Evolutionary conservation across 2,113 vertebrate species (phyloP), one percentile per base, ranked within the genome.

Genomic region (Lepus europaeus): DNA sequence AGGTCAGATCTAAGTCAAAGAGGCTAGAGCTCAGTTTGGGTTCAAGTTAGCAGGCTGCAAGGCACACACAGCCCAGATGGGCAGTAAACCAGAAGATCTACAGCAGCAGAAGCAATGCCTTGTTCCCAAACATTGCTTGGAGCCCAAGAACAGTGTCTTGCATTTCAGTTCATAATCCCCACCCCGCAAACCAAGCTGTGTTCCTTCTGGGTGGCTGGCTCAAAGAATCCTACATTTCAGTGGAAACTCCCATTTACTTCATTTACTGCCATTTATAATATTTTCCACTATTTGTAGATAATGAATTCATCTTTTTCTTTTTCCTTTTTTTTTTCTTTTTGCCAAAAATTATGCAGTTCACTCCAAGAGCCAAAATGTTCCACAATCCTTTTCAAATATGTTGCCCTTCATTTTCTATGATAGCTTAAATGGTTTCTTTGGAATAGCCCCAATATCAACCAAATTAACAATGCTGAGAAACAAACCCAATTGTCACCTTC

Each of bases 271-370:
- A 97, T 98, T 98, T 98, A 98, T 98, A 98, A 98, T 98, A 98
- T 98, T 99, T 99, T 99, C 98, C 98, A 98, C 98, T 98, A 98
- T 97, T 98, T 98, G 98, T 97, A 98, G 98, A 98, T 98, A 98
- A 98, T 98, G 97, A 98, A 98, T 98, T 98, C 97, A 98, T 97
- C 97, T 91, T 97, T 96, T 98, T 98, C 63, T 93, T 97, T 97
- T 95, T 95, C 95, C 16, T 12, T n/a, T 56, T 72, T 78, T 79
- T 89, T 92, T 91, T 31, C 27, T 91, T 89, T 91, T 77, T 79
- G 25, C 76, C 85, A 96, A 98, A 98, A 98, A 97, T 98, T 98
- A 98, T 98, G 91, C 97, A 98, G 97, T 96, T 96, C 96, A 97
- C 96, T 97, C 98, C 95, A 97, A 97, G 97, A 98, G 97, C 97